These are phyloP conservation scores for Trialeurodes vaporariorum DNA, from an alignment of 1,140 invertebrate species.

Conservation along the genomic window DNA sequence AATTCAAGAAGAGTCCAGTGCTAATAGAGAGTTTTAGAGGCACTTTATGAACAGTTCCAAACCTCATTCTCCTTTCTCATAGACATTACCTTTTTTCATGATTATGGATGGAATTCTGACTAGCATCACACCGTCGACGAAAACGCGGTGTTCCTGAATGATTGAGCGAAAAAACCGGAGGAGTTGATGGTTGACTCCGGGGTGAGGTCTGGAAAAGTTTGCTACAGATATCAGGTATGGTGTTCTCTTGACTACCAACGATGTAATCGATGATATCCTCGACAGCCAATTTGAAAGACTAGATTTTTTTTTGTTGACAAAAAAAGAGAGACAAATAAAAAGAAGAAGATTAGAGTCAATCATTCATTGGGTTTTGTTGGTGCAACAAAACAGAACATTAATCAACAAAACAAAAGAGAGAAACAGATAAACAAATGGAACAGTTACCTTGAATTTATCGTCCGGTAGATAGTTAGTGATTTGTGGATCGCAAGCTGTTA, in stretches of 20 bases:
- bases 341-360: neutral
- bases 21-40: too few species aligned
- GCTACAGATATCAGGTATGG: neutral
- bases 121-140: neutral
- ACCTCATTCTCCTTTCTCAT: too few species aligned
- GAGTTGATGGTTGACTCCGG: neutral
- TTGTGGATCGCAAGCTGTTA: constrained; percentile 65
- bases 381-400: too few species aligned
- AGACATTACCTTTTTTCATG: neutral
- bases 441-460: constrained; percentile 54
- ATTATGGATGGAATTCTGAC: neutral
- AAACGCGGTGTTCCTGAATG: neutral
- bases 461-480: constrained; percentile 62
- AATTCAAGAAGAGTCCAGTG: too few species aligned
- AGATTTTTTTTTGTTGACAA: too few species aligned
- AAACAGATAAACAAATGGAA: neutral
- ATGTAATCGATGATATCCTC: neutral
- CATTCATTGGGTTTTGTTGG: too few species aligned
- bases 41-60: too few species aligned
- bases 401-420: too few species aligned
- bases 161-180: neutral
- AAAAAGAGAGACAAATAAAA: too few species aligned
- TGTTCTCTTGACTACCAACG: neutral
- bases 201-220: neutral
- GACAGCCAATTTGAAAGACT: neutral